Base-by-base conservation (phyloP, 2,888 invertebrate genomes). In the Rhagonycha fulva region DNA sequence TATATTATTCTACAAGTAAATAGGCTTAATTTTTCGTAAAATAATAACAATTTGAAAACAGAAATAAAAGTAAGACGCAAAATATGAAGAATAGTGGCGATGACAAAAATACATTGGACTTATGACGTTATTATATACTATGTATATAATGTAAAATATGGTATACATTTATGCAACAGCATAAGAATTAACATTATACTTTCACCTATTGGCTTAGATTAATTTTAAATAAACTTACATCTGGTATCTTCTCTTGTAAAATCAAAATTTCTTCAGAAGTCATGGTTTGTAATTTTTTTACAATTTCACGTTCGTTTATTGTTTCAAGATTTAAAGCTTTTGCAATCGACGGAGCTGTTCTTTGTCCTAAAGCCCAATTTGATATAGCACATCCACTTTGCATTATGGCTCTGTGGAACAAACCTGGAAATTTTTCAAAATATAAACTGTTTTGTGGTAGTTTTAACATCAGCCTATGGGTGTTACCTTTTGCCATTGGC, bases 391-490 rank as follows among this genome's bases (percentile, higher is more conserved):
- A 79, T 19, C 86, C 87, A 81, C 87, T 87, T 82, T 87, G 87
- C 14, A 82, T 79, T 72, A 87, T 84, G 3, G 84, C 86, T 80
- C 83, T 86, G 63, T 87, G 86, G 72, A 87, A 86, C 11, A 87
- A 79, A 19, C 85, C 78, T 78, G 26, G 0, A 71, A 67, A 24
- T 0, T 10, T 32, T 68, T 24, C 9, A 11, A 62, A 19, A n/a
- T 1, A 1, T 19, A 62, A 10, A 14, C 4, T 10, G 9, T 1
- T 24, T n/a, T 9, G 3, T 61, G 10, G 14, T 14, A 61, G 4
- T 9, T 2, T 9, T 9, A 2, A 28, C 2, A 1, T 28, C 9
- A 61, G n/a, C 9, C 62, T 19, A 9, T 28, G 3, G 5, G 14
- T 68, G 4, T 32, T 14, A 82, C 82, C 81, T 74, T 84, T 85